These are phyloP conservation scores for Nycticebus coucang DNA, from an alignment of 2,113 vertebrate genomes.

Conservation along the genomic window DNA sequence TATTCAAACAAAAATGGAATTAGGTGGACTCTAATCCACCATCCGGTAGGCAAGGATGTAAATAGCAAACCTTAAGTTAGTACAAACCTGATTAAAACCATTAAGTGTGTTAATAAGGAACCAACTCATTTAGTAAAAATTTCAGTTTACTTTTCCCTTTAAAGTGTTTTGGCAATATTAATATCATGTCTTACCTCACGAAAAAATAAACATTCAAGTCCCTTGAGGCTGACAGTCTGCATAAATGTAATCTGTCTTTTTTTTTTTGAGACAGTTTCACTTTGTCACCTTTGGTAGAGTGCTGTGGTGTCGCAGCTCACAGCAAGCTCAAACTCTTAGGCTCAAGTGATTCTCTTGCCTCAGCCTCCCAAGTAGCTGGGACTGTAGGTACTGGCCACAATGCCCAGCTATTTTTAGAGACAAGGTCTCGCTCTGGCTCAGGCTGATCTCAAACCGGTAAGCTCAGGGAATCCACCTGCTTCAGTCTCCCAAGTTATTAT, in stretches of 20 bases:
- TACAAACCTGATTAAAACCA: background rate
- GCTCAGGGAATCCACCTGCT: no score
- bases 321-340: no score
- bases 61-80: background rate
- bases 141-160: slow-evolving; percentile 25
- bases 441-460: no score
- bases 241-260: background rate
- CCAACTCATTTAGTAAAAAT: background rate
- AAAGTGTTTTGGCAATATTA: slow-evolving; percentile 32
- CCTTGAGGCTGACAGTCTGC: background rate
- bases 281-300: no score
- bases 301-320: no score
- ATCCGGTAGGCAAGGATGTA: background rate
- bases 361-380: no score
- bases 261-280: no score
- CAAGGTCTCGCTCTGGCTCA: no score
- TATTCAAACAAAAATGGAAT: slow-evolving; percentile 24
- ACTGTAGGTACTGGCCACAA: no score
- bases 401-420: no score
- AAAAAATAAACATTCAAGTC: background rate
- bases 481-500: background rate
- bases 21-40: background rate
- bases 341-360: no score
- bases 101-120: slow-evolving; percentile 23
- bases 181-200: background rate